Conservation (phyloP, 2,113 vertebrate genomes). For the Laticauda laticaudata region DNA sequence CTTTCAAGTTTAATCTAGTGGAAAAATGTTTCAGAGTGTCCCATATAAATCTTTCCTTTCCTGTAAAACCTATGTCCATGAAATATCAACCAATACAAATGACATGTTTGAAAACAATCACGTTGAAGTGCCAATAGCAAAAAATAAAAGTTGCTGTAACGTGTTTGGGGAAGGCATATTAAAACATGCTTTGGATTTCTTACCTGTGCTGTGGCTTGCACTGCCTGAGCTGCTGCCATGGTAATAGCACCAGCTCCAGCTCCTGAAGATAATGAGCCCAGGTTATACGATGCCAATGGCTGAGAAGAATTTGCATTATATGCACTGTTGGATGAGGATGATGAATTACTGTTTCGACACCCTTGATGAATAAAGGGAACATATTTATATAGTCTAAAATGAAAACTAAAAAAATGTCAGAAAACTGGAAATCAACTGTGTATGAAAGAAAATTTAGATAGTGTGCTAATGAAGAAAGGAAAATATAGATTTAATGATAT, state of each 20-base stretch:
- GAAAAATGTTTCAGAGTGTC: not conserved
- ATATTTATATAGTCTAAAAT: constrained; percentile 69
- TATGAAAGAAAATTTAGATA: constrained; percentile 51
- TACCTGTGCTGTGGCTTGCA: constrained; percentile 97
- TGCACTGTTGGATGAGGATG: constrained; percentile 85
- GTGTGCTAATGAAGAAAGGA: not conserved
- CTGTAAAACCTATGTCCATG: not conserved
- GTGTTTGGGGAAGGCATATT: constrained; percentile 22
- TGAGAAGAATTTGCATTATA: constrained; percentile 92
- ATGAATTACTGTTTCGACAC: constrained; percentile 89
- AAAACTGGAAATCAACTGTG: constrained; percentile 45
- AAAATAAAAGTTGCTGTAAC: constrained; percentile 59
- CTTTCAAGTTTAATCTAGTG: not conserved
- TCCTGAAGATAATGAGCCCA: constrained; percentile 87
- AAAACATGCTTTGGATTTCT: constrained; percentile 31
- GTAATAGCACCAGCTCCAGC: constrained; percentile 96
- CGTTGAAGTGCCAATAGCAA: not conserved
- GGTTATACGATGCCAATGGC: constrained; percentile 90
- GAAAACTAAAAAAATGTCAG: constrained; percentile 63
- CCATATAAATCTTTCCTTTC: not conserved
- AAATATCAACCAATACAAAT: not conserved
- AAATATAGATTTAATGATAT: not conserved
- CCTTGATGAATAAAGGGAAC: constrained; percentile 75
- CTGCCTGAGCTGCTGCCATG: constrained; percentile 98
- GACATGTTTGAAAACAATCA: not conserved